Evolutionary conservation across 2,888 invertebrate species (phyloP), one percentile per base, ranked within the genome.

Genomic region (Halocaridina rubra): DNA sequence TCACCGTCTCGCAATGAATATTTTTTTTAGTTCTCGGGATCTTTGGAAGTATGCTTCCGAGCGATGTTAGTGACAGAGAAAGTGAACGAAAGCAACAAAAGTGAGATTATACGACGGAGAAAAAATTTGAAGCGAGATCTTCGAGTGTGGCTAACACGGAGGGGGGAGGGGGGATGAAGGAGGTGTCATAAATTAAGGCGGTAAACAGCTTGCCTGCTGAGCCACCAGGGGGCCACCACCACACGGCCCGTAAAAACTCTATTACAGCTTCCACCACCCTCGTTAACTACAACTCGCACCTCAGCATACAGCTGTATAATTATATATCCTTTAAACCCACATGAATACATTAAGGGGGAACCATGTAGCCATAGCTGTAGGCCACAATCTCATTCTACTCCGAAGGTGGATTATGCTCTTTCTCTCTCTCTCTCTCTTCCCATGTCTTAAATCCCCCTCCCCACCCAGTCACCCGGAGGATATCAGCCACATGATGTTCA

Each of bases 101-200:
- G n/a, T n/a, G n/a, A n/a, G n/a, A n/a, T n/a, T n/a, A n/a, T n/a
- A n/a, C n/a, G n/a, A n/a, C n/a, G n/a, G n/a, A n/a, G n/a, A n/a
- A n/a, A n/a, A n/a, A n/a, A n/a, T n/a, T n/a, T n/a, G n/a, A n/a
- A n/a, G n/a, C n/a, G n/a, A n/a, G n/a, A n/a, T n/a, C 53, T 16
- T 53, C 53, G 53, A 53, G 10, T 53, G 10, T 53, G 53, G 53
- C 53, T 61, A 61, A 59, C 76, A 61, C 33, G 61, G 59, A 77
- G 61, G 76, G 61, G 61, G 76, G 76, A 59, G 76, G 76, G n/a
- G n/a, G 53, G n/a, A 19, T 53, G 53, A 33, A 22, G 76, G 76
- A 77, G 76, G 76, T 77, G 76, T 77, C 76, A 77, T 77, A 77
- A 77, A 77, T 77, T 77, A 77, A 77, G 61, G 61, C 76, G 61